Evolutionary conservation across 2,797 vertebrate species (phyloP).

Genomic region (Poeciliopsis infans): DNA sequence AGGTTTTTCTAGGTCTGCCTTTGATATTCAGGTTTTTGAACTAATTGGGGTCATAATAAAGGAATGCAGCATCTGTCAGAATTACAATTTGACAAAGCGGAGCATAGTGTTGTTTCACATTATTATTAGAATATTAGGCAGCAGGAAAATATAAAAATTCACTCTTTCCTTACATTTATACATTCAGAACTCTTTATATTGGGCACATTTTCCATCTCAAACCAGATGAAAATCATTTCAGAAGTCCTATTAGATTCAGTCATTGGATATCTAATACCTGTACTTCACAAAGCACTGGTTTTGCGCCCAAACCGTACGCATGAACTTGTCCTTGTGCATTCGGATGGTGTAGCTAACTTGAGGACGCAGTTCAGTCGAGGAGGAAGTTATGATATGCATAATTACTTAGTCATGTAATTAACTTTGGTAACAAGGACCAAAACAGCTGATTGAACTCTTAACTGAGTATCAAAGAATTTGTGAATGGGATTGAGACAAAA

Average conservation of each 20-base stretch:
- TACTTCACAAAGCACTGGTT: no score
- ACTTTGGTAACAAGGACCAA: neutral
- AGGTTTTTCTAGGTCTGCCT: slow-evolving; percentile 12
- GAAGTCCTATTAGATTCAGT: neutral
- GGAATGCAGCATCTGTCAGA: neutral
- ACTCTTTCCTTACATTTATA: slow-evolving; percentile 6
- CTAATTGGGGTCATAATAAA: neutral
- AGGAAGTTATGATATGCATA: neutral
- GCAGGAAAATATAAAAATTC: neutral
- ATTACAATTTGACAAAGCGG: neutral
- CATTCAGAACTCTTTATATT: neutral
- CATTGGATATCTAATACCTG: neutral
- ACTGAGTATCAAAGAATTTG: neutral
- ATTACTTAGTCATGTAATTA: neutral
- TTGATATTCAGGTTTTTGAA: neutral
- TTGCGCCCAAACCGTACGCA: no score
- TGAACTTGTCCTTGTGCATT: no score
- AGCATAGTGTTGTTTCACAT: neutral
- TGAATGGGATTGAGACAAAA: neutral
- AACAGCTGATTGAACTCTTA: neutral
- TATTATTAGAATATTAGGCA: neutral
- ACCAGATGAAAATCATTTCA: neutral
- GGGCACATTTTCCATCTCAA: neutral
- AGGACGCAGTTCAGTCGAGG: no score
- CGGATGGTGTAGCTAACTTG: no score